Evolutionary conservation across 2,113 vertebrate species (phyloP).

Genomic region (Genyomyrus donnyi): DNA sequence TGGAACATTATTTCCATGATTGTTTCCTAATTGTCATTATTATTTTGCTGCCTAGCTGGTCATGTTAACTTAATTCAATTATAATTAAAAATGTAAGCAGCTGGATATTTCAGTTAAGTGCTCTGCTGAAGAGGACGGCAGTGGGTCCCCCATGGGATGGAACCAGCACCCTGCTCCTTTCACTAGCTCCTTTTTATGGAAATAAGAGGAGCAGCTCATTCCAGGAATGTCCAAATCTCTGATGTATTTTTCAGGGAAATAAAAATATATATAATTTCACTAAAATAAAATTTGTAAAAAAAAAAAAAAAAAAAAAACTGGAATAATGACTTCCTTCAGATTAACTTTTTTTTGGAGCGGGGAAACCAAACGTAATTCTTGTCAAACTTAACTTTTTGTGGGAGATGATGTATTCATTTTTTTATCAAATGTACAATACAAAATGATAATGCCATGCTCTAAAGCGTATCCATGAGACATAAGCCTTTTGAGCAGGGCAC

Average conservation of each 20-base stretch:
- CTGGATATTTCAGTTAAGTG: constrained; percentile 4
- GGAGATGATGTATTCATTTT: neutral
- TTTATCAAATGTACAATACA: neutral
- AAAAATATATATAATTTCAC: neutral
- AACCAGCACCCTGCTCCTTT: neutral
- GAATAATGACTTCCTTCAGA: neutral
- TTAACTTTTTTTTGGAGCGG: neutral
- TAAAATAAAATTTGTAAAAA: neutral
- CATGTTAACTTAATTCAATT: constrained; percentile 5
- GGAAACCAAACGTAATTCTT: neutral
- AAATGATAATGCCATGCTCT: constrained; percentile 60
- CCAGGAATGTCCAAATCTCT: neutral
- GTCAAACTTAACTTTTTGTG: neutral
- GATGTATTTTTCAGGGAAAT: neutral
- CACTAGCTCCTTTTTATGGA: neutral
- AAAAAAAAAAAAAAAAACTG: neutral
- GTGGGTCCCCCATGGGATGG: neutral
- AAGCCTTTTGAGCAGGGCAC: constrained; percentile 62
- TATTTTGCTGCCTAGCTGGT: constrained; percentile 3
- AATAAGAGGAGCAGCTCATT: neutral
- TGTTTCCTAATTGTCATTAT: constrained; percentile 8
- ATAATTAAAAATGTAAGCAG: neutral
- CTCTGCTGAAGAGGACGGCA: neutral
- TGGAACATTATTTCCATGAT: constrained; percentile 3
- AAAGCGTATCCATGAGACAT: constrained; percentile 52